These are phyloP conservation scores for Drosophila emarginata DNA, from an alignment of 2,888 invertebrate genomes.

Conservation along the genomic window DNA sequence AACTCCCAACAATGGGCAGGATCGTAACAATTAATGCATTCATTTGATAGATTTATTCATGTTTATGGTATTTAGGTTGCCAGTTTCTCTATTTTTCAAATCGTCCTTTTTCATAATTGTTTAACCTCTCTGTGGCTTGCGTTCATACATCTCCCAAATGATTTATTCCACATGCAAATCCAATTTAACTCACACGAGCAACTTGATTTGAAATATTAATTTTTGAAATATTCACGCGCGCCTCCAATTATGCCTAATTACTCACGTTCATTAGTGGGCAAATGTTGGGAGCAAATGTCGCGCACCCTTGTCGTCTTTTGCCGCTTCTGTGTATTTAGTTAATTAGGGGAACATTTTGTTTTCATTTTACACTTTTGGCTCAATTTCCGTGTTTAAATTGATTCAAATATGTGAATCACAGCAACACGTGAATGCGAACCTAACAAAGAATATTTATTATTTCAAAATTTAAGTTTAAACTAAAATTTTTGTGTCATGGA, in stretches of 20 bases:
- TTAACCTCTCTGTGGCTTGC: neutral
- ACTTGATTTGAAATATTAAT: constrained; percentile 8
- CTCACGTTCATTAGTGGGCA: constrained; percentile 32
- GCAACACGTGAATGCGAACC: too few species aligned
- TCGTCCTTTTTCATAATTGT: neutral
- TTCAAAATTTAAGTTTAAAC: neutral
- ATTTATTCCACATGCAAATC: neutral
- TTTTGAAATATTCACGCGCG: constrained; percentile 9
- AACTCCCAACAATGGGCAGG: too few species aligned
- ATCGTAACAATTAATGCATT: too few species aligned
- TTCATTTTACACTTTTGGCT: neutral
- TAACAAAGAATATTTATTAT: too few species aligned
- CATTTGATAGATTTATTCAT: too few species aligned
- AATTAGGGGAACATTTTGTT: neutral
- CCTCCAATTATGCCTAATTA: constrained; percentile 51
- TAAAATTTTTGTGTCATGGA: neutral
- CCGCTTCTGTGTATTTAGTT: neutral
- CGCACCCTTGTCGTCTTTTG: neutral
- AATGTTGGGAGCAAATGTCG: constrained; percentile 2
- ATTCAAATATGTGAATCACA: neutral
- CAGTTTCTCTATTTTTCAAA: neutral
- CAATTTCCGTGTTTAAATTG: neutral
- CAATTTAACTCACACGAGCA: constrained; percentile 3
- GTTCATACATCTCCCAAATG: neutral
- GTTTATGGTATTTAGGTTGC: neutral